Base-by-base conservation (phyloP, 2,888 invertebrate genomes). In the Lamellibrachia columna region DNA sequence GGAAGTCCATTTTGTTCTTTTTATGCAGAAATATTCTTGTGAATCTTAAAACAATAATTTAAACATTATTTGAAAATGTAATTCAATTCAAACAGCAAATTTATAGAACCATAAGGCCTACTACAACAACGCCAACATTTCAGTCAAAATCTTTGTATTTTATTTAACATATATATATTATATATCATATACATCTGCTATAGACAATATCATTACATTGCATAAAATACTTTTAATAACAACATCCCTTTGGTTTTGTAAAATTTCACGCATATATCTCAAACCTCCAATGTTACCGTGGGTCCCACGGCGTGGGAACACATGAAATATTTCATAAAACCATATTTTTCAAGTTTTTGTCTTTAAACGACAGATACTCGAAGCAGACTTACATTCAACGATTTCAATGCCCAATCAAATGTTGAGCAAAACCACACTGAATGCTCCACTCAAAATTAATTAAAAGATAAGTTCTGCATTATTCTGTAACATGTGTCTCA, bases 171-270 rank as follows among this genome's bases (percentile, higher is more conserved):
- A 40, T 40, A 40, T 40, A 40, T 40, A 40, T 40, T 40, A 40
- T 40, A 75, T 75, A 75, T 22, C 75, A 75, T 75, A 75, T 75
- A 75, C 75, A 75, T 75, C 75, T 75, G 75, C 22, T 75, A 75
- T 75, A 75, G 75, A 75, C 75, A 75, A 75, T 75, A 75, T 75
- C 22, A 75, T 75, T 75, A 75, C 22, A 75, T 75, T 75, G 75
- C 75, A 75, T 75, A 75, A 75, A 75, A 11, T 3, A 75, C 22
- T 75, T 75, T 75, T 75, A 11, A 22, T 75, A 75, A 75, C 75
- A 75, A 75, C 75, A 75, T 22, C 75, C 75, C 75, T 75, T 22
- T 6, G 75, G 75, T 0, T n/a, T 3, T 15, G 75, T 75, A 11
- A 22, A 11, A 75, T 75, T 15, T 75, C 75, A 22, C n/a, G 11